These are phyloP conservation scores for Hylia prasina DNA, from an alignment of 2,113 vertebrate genomes.

Conservation along the genomic window DNA sequence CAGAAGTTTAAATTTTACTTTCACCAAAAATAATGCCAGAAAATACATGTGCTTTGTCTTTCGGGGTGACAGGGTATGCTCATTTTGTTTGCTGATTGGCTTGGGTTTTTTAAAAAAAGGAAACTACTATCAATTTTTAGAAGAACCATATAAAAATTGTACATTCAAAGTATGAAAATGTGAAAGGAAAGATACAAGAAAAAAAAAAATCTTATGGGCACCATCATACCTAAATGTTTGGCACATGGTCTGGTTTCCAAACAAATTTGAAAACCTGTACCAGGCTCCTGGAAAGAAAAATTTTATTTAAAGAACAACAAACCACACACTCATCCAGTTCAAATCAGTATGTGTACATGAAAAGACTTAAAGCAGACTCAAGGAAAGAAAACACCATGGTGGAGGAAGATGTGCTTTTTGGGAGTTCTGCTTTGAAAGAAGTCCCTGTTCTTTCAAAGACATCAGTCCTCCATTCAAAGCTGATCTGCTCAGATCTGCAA, in stretches of 20 bases:
- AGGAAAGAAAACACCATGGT: background rate
- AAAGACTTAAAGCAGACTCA: background rate
- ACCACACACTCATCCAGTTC: background rate
- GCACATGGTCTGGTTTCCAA: background rate
- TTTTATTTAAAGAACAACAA: background rate
- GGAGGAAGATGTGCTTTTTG: background rate
- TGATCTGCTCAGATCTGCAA: background rate
- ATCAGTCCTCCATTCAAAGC: background rate
- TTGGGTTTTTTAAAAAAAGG: background rate
- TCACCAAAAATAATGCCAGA: background rate
- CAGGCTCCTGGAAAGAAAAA: background rate
- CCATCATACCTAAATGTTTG: background rate
- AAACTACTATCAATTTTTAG: background rate
- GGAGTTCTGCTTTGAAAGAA: background rate
- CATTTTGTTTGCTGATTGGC: background rate
- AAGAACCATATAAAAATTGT: background rate
- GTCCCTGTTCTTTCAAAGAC: background rate
- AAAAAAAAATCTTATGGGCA: background rate
- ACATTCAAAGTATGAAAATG: background rate
- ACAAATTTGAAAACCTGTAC: background rate
- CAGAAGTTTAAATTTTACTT: background rate
- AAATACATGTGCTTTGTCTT: background rate
- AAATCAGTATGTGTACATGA: background rate
- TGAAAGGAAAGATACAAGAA: background rate
- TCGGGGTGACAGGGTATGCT: accelerated